Evolutionary conservation across 2,113 vertebrate species (phyloP).

Genomic region (Paralichthys olivaceus): DNA sequence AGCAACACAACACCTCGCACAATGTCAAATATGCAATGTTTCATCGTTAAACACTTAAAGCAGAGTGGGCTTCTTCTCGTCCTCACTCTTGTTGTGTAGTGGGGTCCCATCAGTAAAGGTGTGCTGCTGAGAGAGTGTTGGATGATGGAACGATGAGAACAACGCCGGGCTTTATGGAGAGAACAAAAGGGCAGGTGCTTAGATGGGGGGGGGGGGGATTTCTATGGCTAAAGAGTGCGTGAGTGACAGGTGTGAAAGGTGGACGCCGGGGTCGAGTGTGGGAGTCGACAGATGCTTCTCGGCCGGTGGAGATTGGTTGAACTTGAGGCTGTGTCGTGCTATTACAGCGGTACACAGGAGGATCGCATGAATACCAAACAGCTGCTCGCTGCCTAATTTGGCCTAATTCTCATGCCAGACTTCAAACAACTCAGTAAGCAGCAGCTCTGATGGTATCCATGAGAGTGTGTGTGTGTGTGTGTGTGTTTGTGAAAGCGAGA

Average conservation of each 20-base stretch:
- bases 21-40: not conserved
- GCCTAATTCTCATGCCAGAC: slow-evolving; percentile 65
- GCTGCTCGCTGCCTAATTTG: slow-evolving; percentile 58
- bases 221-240: slow-evolving; percentile 25
- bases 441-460: slow-evolving; percentile 40
- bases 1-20: not conserved
- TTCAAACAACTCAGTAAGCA: slow-evolving; percentile 55
- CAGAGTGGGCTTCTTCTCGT: not conserved
- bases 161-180: slow-evolving; percentile 22
- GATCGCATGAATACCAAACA: slow-evolving; percentile 75
- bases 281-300: slow-evolving; percentile 17
- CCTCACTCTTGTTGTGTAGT: not conserved
- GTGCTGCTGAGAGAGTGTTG: slow-evolving; percentile 12
- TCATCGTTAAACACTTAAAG: not conserved
- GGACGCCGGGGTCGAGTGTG: slow-evolving; percentile 36
- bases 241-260: slow-evolving; percentile 55
- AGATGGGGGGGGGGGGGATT: slow-evolving; percentile 1
- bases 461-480: not conserved
- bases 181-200: slow-evolving; percentile 61
- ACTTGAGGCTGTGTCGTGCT: slow-evolving; percentile 30
- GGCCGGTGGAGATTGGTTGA: slow-evolving; percentile 28
- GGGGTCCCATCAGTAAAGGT: slow-evolving; percentile 5
- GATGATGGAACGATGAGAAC: slow-evolving; percentile 42
- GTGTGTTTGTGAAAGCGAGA: not conserved
- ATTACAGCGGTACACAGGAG: slow-evolving; percentile 15